Base-by-base conservation (phyloP, 2,797 vertebrate species). In the Lithobates pipiens region DNA sequence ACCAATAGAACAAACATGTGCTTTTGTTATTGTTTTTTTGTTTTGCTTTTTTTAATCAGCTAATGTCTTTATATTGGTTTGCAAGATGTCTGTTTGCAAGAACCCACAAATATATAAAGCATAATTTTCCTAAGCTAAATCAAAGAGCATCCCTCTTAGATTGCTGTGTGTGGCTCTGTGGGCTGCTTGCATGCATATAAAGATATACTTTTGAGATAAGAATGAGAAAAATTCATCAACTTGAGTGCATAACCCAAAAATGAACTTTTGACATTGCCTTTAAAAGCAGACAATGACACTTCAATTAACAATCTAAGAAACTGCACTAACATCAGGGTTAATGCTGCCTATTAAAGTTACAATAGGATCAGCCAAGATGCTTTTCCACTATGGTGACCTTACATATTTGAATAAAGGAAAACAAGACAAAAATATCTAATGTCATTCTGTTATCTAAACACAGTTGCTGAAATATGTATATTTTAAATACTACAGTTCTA, bases 121-220 rank as follows among this genome's bases (percentile, higher is more conserved):
- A 54, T 18, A 18, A 16, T 54, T 54, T 54, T 54, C 54, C 18
- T 7, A 61, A 61, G 9, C 54, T 9, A 61, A 23, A 23, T 61
- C 54, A 61, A 61, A 61, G 25, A 67, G 27, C 2, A 79, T 65
- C 5, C 25, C 11, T 74, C 54, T 21, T 50, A 39, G 46, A 80
- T 57, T 54, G 32, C 46, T 27, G 76, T 85, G 84, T 82, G 84
- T 86, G 73, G 78, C 73, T 86, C 46, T 77, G 84, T 86, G 84
- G 84, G 84, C 39, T 86, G 63, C 77, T 34, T 77, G 25, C 65
- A 75, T 81, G 68, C 44, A 25, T 21, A 80, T 74, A 76, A 76
- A 81, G 79, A 86, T 86, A 76, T 10, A 44, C 44, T 44, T 68
- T 86, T 18, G 4, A 80, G 84, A 86, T 86, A 76, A 86, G 73